These are phyloP conservation scores for Myodes glareolus DNA, from an alignment of 2,113 vertebrate genomes.

Conservation along the genomic window DNA sequence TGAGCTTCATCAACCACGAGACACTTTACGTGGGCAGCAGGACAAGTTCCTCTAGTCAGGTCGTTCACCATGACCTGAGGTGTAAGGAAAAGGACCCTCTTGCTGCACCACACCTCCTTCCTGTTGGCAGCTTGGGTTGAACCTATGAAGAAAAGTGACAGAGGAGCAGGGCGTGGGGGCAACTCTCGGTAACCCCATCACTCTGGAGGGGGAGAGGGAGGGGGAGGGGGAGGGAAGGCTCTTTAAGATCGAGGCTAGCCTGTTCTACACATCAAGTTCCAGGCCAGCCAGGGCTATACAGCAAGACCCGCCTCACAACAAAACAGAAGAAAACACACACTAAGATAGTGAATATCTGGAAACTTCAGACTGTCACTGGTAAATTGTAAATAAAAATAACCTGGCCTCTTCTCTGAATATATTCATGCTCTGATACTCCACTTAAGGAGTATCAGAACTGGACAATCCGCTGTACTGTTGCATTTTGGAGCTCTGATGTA, in stretches of 20 bases:
- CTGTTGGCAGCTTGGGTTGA: conserved; percentile 90
- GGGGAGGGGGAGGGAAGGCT: too few relatives aligned
- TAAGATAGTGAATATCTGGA: background rate
- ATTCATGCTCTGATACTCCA: background rate
- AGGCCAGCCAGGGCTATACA: background rate
- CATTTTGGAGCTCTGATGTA: conserved; percentile 3
- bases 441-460: background rate
- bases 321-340: background rate
- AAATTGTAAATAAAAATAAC: background rate
- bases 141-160: conserved; percentile 84
- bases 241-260: background rate
- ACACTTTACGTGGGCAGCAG: conserved; percentile 92
- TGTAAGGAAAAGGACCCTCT: conserved; percentile 95
- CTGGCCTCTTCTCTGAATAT: background rate
- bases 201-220: too few relatives aligned
- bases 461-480: background rate
- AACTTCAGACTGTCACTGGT: background rate
- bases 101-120: conserved; percentile 90
- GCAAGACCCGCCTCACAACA: background rate
- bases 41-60: conserved; percentile 92
- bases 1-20: conserved; percentile 98
- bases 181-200: background rate
- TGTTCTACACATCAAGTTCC: background rate
- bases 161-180: background rate
- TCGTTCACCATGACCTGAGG: conserved; percentile 98